Evolutionary conservation across 1,140 invertebrate genomes (phyloP).

Genomic region (Sitophilus oryzae): DNA sequence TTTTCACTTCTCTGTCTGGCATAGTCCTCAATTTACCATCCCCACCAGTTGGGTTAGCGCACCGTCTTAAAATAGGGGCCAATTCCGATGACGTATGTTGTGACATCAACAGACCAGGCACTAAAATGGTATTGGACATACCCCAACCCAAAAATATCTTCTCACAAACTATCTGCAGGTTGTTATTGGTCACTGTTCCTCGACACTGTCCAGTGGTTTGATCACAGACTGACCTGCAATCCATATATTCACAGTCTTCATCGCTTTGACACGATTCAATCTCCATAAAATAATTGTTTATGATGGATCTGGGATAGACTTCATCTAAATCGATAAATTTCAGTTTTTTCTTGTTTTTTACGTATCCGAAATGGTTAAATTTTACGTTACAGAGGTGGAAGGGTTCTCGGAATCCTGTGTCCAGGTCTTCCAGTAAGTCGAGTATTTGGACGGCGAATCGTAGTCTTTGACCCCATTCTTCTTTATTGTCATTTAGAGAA

Average conservation of each 20-base stretch:
- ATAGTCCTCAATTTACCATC: conserved; percentile 43
- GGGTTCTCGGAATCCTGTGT: conserved; percentile 51
- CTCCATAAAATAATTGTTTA: conserved; percentile 45
- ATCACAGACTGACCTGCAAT: conserved; percentile 57
- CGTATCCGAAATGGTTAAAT: conserved; percentile 59
- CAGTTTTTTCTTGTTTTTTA: conserved; percentile 47
- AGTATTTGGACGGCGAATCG: conserved; percentile 55
- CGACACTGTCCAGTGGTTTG: conserved; percentile 47
- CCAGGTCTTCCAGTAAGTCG: conserved; percentile 54
- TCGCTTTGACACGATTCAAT: conserved; percentile 48
- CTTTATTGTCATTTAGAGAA: conserved; percentile 41
- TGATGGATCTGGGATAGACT: conserved; percentile 48
- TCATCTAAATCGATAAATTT: conserved; percentile 58
- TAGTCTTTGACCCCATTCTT: conserved; percentile 49
- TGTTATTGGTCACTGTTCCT: conserved; percentile 53
- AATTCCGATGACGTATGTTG: conserved; percentile 51
- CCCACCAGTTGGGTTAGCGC: conserved; percentile 49
- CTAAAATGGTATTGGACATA: conserved; percentile 52
- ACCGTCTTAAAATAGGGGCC: conserved; percentile 50
- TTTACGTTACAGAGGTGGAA: conserved; percentile 63
- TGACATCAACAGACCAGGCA: conserved; percentile 55
- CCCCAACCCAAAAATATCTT: conserved; percentile 59
- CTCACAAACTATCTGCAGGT: conserved; percentile 58
- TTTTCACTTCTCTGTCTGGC: conserved; percentile 44
- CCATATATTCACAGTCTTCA: conserved; percentile 60